Base-by-base conservation (phyloP, 1,140 invertebrate genomes). In the Arion vulgaris region DNA sequence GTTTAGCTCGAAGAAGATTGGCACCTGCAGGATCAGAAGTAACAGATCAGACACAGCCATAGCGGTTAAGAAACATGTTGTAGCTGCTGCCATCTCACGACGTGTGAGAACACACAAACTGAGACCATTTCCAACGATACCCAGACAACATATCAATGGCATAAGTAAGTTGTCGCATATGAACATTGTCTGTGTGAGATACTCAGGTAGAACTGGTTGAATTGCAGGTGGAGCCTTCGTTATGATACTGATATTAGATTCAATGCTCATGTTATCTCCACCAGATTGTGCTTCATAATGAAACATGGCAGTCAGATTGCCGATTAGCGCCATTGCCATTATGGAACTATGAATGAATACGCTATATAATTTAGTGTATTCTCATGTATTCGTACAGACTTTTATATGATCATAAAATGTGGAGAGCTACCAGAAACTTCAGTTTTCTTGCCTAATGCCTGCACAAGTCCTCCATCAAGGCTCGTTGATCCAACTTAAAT, bases 71-170 rank as follows among this genome's bases (percentile, higher is more conserved):
- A 98, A 94, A 89, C 97, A 97, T 92, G 98, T 98, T 87, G 98
- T 97, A 85, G 96, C 97, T 19, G 96, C 97, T 84, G 95, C 94
- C 97, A 98, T 98, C 90, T 97, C 96, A 0, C 96, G 96, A 53
- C 96, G 94, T 23, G 85, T 86, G 19, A 98, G 93, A 69, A 98
- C 97, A 32, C 97, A 95, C 94, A 97, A 96, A 7, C 96, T 96
- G 28, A 98, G 95, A 39, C 95, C 93, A 91, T 98, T 98, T 77
- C 97, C 97, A 1, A 98, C 92, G 41, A 98, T 95, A 38, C 97
- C 97, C 57, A 96, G 94, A 0, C 96, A 88, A 73, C 96, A 96
- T 28, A 98, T 94, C 26, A 95, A 88, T 89, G 96, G 97, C 36
- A 97, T 66, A 23, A 86, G 83, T 0, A 87, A 73, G 41, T 83